These are phyloP conservation scores for Drosophila setifemur DNA, from an alignment of 1,140 invertebrate genomes.

Conservation along the genomic window DNA sequence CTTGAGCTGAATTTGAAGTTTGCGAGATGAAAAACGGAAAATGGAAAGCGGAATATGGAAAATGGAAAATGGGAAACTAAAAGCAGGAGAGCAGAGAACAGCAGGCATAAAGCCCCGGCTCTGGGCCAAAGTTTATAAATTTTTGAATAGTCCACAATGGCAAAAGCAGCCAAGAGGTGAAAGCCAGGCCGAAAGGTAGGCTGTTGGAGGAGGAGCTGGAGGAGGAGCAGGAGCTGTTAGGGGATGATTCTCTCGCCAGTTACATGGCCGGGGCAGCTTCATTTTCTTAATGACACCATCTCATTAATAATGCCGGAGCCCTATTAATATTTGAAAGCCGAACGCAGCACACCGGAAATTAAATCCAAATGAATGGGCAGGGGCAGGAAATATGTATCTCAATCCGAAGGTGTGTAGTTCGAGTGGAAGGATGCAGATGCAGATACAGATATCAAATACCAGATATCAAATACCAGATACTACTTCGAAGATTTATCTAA, in stretches of 20 bases:
- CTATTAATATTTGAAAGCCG: conserved; percentile 74
- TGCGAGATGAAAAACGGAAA: too few species aligned
- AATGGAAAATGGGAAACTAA: too few species aligned
- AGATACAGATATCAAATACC: too few species aligned
- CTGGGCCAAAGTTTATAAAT: conserved; percentile 67
- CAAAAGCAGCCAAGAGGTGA: conserved; percentile 53
- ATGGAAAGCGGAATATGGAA: not conserved
- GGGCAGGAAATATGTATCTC: not conserved
- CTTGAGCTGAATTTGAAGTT: too few species aligned
- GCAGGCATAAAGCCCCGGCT: too few species aligned
- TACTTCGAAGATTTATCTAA: too few species aligned
- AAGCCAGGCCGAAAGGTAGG: not conserved
- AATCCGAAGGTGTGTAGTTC: not conserved
- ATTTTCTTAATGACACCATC: conserved; percentile 76
- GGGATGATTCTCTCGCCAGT: conserved; percentile 1
- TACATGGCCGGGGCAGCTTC: conserved; percentile 48
- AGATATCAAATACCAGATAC: too few species aligned
- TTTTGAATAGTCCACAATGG: conserved; percentile 61
- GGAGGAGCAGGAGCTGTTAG: too few species aligned
- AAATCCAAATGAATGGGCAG: conserved; percentile 53
- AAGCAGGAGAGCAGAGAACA: conserved; percentile 21
- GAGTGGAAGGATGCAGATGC: not conserved
- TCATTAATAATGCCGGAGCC: conserved; percentile 71
- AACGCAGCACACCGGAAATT: conserved; percentile 68
- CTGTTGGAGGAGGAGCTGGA: too few species aligned